Evolutionary conservation across 2,888 invertebrate species (phyloP).

Genomic region (Chrysolina oricalcia): DNA sequence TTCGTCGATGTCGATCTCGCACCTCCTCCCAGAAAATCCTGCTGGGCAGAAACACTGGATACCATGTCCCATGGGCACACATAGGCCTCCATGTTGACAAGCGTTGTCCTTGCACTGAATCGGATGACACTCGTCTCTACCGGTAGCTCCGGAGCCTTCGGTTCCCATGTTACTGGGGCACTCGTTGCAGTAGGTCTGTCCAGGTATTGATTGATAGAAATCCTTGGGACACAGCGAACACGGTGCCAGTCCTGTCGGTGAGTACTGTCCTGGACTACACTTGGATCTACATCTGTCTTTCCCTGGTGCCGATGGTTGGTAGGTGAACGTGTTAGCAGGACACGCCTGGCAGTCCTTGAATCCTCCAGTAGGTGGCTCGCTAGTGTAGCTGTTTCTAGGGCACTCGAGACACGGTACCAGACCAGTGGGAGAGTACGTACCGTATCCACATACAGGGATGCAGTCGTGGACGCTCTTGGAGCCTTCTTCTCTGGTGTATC

Average conservation of each 20-base stretch:
- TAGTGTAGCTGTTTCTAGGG: constrained; percentile 91
- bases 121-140: constrained; percentile 89
- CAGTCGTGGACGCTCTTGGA: constrained; percentile 91
- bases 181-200: constrained; percentile 89
- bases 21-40: constrained; percentile 93
- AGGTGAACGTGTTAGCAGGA: constrained; percentile 90
- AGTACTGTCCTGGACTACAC: constrained; percentile 92
- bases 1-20: constrained; percentile 96
- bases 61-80: constrained; percentile 89
- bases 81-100: constrained; percentile 93
- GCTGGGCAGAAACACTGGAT: constrained; percentile 95
- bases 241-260: constrained; percentile 93
- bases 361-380: constrained; percentile 90
- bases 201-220: constrained; percentile 90
- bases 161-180: constrained; percentile 95
- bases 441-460: constrained; percentile 95
- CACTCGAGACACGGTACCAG: constrained; percentile 95
- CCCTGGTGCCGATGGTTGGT: constrained; percentile 91
- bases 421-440: constrained; percentile 96
- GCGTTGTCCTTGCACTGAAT: constrained; percentile 91
- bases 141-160: constrained; percentile 83
- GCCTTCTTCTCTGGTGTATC: constrained; percentile 92
- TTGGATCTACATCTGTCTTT: constrained; percentile 89
- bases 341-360: constrained; percentile 96
- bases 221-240: constrained; percentile 94